Evolutionary conservation across 2,797 vertebrate genomes (phyloP).

Genomic region (Microctenopoma lineatum): DNA sequence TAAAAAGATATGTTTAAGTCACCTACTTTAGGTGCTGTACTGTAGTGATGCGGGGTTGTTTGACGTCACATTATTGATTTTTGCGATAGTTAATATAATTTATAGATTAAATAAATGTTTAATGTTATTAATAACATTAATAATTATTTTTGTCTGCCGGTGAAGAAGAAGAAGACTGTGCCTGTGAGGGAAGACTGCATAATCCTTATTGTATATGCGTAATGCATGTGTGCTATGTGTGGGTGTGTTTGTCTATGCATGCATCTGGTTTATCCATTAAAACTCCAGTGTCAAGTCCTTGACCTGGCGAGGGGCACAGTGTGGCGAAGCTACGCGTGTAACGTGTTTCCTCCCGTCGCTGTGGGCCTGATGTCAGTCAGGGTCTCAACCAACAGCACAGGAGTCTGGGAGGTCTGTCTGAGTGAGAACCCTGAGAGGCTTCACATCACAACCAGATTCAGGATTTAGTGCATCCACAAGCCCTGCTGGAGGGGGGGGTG

Average conservation of each 20-base stretch:
- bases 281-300: conserved; percentile 37
- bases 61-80: no score
- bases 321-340: conserved; percentile 34
- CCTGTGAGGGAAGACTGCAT: neutral
- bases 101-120: no score
- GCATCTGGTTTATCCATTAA: conserved; percentile 75
- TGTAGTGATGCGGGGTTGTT: no score
- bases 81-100: no score
- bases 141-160: neutral
- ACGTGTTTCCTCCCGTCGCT: conserved; percentile 61
- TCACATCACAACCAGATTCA: conserved; percentile 16
- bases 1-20: no score
- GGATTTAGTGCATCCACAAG: conserved; percentile 14
- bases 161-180: neutral
- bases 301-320: conserved; percentile 44
- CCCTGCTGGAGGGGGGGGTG: conserved; percentile 1
- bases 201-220: conserved; percentile 30
- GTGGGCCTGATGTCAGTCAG: conserved; percentile 68
- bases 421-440: conserved; percentile 8
- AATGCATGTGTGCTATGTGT: conserved; percentile 42
- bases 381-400: conserved; percentile 6
- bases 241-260: conserved; percentile 52
- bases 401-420: conserved; percentile 21
- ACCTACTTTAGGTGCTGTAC: no score
- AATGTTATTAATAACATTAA: no score